Conservation (phyloP, 2,888 invertebrate genomes). For the Sthenelais limicola region DNA sequence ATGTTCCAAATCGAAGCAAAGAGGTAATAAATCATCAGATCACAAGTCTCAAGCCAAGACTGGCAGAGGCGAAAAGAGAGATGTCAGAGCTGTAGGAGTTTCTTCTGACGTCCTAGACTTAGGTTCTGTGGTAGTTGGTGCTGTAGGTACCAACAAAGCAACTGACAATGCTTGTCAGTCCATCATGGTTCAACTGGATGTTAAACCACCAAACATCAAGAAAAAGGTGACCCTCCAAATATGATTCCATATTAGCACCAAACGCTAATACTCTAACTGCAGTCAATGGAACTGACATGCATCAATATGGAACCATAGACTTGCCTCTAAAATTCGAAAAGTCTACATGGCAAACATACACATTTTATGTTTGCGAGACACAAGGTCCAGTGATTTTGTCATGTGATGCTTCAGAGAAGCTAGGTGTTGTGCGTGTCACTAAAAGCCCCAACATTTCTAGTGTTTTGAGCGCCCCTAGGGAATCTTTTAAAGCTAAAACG, state of each 20-base stretch:
- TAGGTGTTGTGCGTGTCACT: not conserved
- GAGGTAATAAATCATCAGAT: not conserved
- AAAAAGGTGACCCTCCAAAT: not conserved
- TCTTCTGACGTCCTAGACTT: not conserved
- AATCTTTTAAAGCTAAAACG: too few relatives aligned
- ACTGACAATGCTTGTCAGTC: not conserved
- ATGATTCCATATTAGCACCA: not conserved
- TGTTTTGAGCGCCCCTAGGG: not conserved
- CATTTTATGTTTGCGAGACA: not conserved
- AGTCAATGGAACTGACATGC: not conserved
- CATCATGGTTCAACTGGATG: not conserved
- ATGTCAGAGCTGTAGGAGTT: not conserved
- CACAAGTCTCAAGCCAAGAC: not conserved
- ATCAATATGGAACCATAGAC: not conserved
- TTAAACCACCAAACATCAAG: not conserved
- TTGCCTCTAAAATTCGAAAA: constrained; percentile 1
- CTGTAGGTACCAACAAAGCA: not conserved
- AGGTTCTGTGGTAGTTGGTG: too few relatives aligned
- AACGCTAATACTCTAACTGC: not conserved
- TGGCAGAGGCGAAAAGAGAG: not conserved
- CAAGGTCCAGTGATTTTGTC: not conserved
- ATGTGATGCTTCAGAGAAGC: too few relatives aligned
- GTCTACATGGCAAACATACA: not conserved
- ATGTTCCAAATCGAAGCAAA: not conserved
- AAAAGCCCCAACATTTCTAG: not conserved